Conservation (phyloP, 1,140 invertebrate genomes). For the Philotrypesis tridentata region DNA sequence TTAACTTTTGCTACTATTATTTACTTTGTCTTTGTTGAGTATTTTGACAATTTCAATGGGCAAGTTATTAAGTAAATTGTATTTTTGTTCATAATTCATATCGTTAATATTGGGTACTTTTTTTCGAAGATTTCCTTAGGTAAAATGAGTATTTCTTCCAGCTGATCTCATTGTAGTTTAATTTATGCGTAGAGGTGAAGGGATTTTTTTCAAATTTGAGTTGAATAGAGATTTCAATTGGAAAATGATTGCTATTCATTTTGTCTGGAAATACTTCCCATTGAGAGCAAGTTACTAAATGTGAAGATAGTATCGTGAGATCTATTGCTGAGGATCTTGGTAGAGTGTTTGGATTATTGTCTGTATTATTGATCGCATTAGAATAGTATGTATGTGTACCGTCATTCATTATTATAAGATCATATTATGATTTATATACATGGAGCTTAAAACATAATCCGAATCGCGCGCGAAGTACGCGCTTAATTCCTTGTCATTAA, state of each 20-base stretch:
- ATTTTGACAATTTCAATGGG: too few relatives aligned
- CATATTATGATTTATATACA: too few relatives aligned
- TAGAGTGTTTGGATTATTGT: background rate
- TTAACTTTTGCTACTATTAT: too few relatives aligned
- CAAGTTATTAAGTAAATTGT: too few relatives aligned
- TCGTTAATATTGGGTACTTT: too few relatives aligned
- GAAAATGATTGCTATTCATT: conserved; percentile 11
- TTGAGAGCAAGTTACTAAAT: background rate
- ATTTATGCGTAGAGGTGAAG: background rate
- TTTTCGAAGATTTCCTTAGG: too few relatives aligned
- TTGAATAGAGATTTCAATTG: background rate
- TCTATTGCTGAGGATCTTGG: background rate
- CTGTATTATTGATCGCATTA: too few relatives aligned
- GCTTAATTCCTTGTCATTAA: too few relatives aligned
- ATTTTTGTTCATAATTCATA: too few relatives aligned
- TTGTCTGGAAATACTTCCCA: background rate
- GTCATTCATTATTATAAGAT: background rate
- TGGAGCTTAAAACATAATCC: too few relatives aligned
- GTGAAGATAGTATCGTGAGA: background rate
- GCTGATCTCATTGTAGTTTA: background rate
- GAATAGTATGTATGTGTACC: background rate
- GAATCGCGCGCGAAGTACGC: too few relatives aligned
- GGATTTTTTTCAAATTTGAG: background rate
- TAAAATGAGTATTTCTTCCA: background rate
- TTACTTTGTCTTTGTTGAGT: too few relatives aligned